Base-by-base conservation (phyloP, 2,113 vertebrate genomes). In the Danionella cerebrum region DNA sequence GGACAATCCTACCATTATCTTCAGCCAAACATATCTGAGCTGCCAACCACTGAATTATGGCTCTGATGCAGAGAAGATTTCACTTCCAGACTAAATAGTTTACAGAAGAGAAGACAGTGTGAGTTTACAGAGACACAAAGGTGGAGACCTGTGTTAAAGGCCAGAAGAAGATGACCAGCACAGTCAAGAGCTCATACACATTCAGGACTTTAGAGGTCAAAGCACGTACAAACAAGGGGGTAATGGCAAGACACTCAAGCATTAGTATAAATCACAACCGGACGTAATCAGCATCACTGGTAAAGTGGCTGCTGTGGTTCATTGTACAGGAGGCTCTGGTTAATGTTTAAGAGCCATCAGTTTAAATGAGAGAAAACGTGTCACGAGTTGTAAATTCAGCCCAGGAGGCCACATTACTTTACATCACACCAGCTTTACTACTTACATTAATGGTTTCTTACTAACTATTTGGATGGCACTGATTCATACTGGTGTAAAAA, bases 71-170 rank as follows among this genome's bases (percentile, higher is more conserved):
- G 18, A 63, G 12, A 71, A 18, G 36, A 50, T 44, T 71, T 41
- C 41, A 21, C 33, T 44, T 54, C 54, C 71, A 84, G 80, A 80
- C 79, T 84, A 84, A 83, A 84, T 82, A 79, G 76, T 82, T 84
- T 76, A 84, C 74, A 83, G 77, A 73, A 73, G 53, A 44, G 53
- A 39, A 80, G 75, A 55, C 76, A 62, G 67, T 65, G 53, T 64
- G 65, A 68, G 78, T 78, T 72, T 70, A 68, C 48, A 74, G 60
- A 27, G 55, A 77, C 67, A 69, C 35, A 25, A 29, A 21, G 42
- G 63, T 53, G 48, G 67, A 52, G 54, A 66, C 59, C 67, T 58
- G 48, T n/a, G 33, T n/a, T 11, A 48, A 52, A 24, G 22, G 25
- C 41, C 44, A 22, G 16, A 16, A 1, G 57, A 45, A 35, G 14